Percentiles rank a stretch among this genome's conserved stretches.
phyloP scores from a whole-genome alignment of 1,140 invertebrate genomes.

The Bilobella aurantiaca region DNA sequence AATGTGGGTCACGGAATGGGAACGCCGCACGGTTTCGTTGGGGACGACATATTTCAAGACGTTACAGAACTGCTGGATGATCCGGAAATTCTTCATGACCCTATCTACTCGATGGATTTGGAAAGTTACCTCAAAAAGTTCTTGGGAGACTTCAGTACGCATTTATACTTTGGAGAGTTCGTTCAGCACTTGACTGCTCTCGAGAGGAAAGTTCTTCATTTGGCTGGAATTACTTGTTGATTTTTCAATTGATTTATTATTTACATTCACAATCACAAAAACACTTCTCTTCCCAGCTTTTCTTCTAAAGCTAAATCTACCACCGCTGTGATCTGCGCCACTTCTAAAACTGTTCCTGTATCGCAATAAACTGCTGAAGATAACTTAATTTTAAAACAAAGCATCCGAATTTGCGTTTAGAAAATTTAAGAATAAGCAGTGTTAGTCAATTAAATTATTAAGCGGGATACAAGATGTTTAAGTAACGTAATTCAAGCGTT shows the following conservation, averaged over 20 bases:
- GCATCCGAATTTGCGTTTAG: too few relatives aligned
- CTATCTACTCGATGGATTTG: slow-evolving; percentile 25
- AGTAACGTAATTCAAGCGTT: too few relatives aligned
- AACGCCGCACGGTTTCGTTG: background rate
- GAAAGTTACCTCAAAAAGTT: slow-evolving; percentile 31
- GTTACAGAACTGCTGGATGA: slow-evolving; percentile 23
- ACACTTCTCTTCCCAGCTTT: too few relatives aligned
- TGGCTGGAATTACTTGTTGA: slow-evolving; percentile 4
- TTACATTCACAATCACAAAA: background rate
- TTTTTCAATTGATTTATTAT: background rate
- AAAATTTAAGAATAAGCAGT: too few relatives aligned
- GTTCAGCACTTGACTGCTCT: slow-evolving; percentile 14
- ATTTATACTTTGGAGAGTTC: slow-evolving; percentile 25
- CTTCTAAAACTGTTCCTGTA: too few relatives aligned
- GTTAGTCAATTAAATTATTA: too few relatives aligned
- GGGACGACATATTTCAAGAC: slow-evolving; percentile 15
- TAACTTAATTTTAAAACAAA: too few relatives aligned
- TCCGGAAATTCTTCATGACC: slow-evolving; percentile 28
- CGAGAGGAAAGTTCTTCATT: slow-evolving; percentile 16
- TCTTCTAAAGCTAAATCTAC: too few relatives aligned
- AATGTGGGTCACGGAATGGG: slow-evolving; percentile 10
- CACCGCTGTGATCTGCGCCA: too few relatives aligned
- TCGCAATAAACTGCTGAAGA: too few relatives aligned
- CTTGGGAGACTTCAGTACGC: slow-evolving; percentile 21
- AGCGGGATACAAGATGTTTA: too few relatives aligned